phyloP scores from a whole-genome alignment of 2,797 vertebrate species.

The Molossus molossus region DNA sequence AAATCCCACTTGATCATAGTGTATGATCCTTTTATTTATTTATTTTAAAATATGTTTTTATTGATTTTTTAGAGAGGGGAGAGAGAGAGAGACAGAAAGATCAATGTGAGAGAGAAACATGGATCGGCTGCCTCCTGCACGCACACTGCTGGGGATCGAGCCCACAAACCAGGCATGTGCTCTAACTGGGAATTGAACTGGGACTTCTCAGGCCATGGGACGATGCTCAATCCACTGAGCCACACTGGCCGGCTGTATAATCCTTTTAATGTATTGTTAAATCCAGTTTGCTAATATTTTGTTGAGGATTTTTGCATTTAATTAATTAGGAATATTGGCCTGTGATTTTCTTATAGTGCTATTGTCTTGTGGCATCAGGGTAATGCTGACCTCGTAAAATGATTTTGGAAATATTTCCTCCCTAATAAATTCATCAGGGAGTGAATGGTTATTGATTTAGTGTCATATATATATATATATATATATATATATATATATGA shows the following conservation, averaged over 20 bases:
- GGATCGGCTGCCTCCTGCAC: too few species aligned
- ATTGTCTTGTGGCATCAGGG: neutral
- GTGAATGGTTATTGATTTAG: neutral
- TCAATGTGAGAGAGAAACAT: too few species aligned
- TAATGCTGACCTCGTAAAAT: neutral
- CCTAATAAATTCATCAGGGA: constrained; percentile 39
- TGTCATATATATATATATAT: constrained; percentile 11
- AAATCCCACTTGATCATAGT: neutral
- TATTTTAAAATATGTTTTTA: too few species aligned
- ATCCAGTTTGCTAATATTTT: constrained; percentile 15
- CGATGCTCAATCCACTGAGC: too few species aligned
- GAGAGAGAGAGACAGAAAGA: too few species aligned
- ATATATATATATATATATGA: neutral
- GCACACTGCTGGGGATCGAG: too few species aligned
- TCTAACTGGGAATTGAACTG: too few species aligned
- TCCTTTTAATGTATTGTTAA: constrained; percentile 42
- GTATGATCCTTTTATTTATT: neutral
- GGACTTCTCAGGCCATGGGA: too few species aligned
- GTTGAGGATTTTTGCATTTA: neutral
- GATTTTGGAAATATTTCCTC: neutral
- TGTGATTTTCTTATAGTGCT: neutral
- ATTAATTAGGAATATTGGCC: neutral
- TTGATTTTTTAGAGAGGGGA: too few species aligned
- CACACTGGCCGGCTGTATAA: neutral
- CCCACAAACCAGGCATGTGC: too few species aligned